Conservation (phyloP, 2,797 vertebrate species). For the Phylloscopus collybita region DNA sequence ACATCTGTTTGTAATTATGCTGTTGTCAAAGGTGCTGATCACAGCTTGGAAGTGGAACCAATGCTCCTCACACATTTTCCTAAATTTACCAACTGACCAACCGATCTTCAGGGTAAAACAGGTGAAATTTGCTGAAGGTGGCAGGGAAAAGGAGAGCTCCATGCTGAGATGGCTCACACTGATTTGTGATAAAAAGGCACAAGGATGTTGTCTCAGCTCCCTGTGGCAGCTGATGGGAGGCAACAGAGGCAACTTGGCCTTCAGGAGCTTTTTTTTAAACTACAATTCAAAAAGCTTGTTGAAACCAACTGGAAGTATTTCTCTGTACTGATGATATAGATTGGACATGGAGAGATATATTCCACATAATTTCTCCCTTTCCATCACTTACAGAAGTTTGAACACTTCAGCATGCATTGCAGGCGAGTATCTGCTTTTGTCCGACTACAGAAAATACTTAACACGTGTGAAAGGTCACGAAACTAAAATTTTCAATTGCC, state of each 20-base stretch:
- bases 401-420: neutral
- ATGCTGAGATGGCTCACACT: neutral
- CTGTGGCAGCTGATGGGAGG: rapidly evolving
- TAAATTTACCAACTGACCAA: neutral
- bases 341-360: neutral
- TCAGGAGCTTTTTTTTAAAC: neutral
- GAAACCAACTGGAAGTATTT: neutral
- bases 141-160: neutral
- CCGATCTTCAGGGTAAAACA: neutral
- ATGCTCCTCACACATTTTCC: neutral
- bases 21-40: neutral
- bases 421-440: neutral
- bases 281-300: neutral
- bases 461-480: neutral
- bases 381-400: neutral
- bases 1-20: rapidly evolving
- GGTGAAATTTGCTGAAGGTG: neutral
- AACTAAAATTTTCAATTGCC: neutral
- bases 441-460: neutral
- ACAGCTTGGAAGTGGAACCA: neutral
- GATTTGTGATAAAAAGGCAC: neutral
- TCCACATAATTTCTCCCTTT: neutral
- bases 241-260: neutral
- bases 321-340: neutral
- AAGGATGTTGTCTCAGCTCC: neutral